Evolutionary conservation across 2,113 vertebrate genomes (phyloP).

Genomic region (Todiramphus chloris): DNA sequence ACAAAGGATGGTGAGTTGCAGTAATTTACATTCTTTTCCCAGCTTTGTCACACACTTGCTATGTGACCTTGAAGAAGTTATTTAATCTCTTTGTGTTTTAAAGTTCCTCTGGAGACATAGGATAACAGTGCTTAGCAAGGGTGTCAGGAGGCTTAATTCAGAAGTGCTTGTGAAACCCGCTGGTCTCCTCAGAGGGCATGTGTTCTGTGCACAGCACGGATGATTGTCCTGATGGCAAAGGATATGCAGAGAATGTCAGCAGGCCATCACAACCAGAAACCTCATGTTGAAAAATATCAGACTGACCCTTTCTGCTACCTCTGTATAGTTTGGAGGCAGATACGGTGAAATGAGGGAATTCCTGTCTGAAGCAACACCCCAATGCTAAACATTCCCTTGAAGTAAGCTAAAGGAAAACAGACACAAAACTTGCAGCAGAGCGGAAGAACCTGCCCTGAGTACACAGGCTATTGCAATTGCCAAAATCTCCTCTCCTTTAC

Average conservation of each 20-base stretch:
- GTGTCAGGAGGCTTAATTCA: not conserved
- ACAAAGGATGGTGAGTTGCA: slow-evolving; percentile 6
- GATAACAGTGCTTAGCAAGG: not conserved
- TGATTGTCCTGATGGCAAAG: not conserved
- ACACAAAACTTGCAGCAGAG: not conserved
- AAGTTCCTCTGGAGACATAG: not conserved
- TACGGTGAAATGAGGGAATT: not conserved
- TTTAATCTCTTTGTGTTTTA: slow-evolving; percentile 32
- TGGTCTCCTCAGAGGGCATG: not conserved
- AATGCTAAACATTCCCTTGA: not conserved
- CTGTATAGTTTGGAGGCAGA: not conserved
- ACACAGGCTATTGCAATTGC: not conserved
- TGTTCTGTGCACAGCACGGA: not conserved
- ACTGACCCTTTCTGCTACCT: not conserved
- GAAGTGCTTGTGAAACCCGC: not conserved
- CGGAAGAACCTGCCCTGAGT: not conserved
- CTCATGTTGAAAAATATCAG: not conserved
- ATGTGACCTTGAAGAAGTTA: slow-evolving; percentile 22
- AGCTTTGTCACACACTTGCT: slow-evolving; percentile 28
- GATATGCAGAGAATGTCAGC: rapidly evolving
- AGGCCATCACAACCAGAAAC: slow-evolving; percentile 13
- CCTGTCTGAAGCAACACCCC: not conserved
- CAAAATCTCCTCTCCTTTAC: not conserved
- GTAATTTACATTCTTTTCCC: slow-evolving; percentile 26
- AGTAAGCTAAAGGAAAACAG: not conserved